Evolutionary conservation across 1,140 invertebrate genomes (phyloP), one percentile per base, ranked within the genome.

Genomic region (Platorchestia sp.): DNA sequence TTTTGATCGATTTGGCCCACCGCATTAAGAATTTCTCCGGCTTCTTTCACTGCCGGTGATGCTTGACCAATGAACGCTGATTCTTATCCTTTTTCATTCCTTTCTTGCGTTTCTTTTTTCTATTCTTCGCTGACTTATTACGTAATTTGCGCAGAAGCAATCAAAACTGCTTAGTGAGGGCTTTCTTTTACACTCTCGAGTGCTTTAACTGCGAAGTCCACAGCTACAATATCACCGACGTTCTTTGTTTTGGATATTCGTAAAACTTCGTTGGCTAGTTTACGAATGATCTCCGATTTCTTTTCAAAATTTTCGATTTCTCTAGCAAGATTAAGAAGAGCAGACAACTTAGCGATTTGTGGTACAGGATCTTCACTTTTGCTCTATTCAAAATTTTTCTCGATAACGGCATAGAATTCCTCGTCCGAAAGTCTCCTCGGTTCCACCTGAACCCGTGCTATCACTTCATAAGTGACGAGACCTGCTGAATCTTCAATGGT

Each of bases 201-300:
- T 40, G 91, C 91, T 45, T 47, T 45, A 19, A 45, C 45, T 27
- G 91, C 91, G 40, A 93, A 93, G 47, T 93, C 91, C 22, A 93
- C 91, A 45, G 91, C 91, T n/a, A 93, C 45, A 44, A 93, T 47
- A 44, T 93, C 91, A 93, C 45, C 45, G 36, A 44, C 91, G 40
- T 93, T 47, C 40, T 45, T 44, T 14, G 45, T 93, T 47, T 93
- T 93, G 3, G 45, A 45, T 40, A 93, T 47, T 45, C 91, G 14
- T 10, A 93, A 45, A 45, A 93, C 91, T 47, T 93, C 91, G 45
- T 93, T 93, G 5, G 91, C 44, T 45, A 93, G 27, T n/a, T 44
- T 45, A n/a, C 43, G 36, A 45, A 45, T 47, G 40, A 93, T 7
- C 40, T 45, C 19, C 7, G 6, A 44, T 44, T 45, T 93, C 22